Percentiles rank a stretch among this genome's conserved stretches.
Evolutionary conservation across 2,113 vertebrate genomes (phyloP).

Genomic region (Aptenodytes patagonicus): DNA sequence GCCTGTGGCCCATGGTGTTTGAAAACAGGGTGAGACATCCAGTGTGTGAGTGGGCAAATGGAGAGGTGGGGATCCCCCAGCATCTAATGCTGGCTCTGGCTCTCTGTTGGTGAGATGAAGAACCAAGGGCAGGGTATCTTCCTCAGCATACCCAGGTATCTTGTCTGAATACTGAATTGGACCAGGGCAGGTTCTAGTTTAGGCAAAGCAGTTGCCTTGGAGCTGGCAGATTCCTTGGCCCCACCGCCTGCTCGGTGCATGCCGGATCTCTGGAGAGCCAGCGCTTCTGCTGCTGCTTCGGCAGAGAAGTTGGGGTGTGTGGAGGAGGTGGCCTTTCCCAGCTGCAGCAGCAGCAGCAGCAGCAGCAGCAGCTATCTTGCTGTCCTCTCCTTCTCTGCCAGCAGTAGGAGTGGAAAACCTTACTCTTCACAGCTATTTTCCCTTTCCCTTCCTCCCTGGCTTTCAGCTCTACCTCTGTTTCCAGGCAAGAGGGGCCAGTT

Average conservation of each 20-base stretch:
- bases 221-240: neutral
- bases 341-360: neutral
- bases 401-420: neutral
- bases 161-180: neutral
- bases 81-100: neutral
- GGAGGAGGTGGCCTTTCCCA: neutral
- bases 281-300: neutral
- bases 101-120: neutral
- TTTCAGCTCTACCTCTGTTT: neutral
- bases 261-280: neutral
- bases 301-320: neutral
- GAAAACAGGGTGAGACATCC: neutral
- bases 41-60: neutral
- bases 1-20: neutral
- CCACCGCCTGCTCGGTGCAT: fast-evolving
- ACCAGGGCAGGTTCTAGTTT: neutral
- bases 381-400: neutral
- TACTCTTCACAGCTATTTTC: neutral
- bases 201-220: neutral
- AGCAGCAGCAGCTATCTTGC: neutral
- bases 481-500: neutral
- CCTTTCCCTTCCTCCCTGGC: neutral
- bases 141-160: neutral
- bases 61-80: neutral
- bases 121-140: neutral